phyloP scores from a whole-genome alignment of 2,797 vertebrate species.

The Gobio occitaniae region DNA sequence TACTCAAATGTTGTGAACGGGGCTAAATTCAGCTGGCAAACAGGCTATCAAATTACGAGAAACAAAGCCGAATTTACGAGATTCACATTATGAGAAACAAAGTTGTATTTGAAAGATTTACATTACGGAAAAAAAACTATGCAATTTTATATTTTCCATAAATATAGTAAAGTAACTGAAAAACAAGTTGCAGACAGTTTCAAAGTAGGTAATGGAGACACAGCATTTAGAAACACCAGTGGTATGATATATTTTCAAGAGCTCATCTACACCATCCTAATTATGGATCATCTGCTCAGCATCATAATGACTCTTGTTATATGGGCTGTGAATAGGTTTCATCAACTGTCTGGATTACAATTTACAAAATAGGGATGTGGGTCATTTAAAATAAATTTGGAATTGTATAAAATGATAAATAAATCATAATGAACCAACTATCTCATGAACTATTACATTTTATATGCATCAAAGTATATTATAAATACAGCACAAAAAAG shows the following conservation, averaged over 20 bases:
- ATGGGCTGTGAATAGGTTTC: background rate
- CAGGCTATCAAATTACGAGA: too few relatives aligned
- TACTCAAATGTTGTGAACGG: too few relatives aligned
- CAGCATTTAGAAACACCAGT: background rate
- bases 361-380: background rate
- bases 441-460: background rate
- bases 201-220: background rate
- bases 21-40: too few relatives aligned
- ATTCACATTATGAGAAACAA: background rate
- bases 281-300: background rate
- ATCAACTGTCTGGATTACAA: background rate
- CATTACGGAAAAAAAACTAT: background rate
- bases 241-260: background rate
- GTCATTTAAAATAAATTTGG: background rate
- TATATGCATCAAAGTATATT: background rate
- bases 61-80: too few relatives aligned
- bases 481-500: background rate
- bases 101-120: background rate
- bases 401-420: constrained; percentile 3
- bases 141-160: background rate
- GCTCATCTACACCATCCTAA: background rate
- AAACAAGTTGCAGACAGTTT: background rate
- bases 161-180: background rate
- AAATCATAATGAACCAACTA: background rate
- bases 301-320: background rate